Evolutionary conservation across 35 echinoderm and acorn worm genomes (phyloP), one percentile per base, ranked within the genome.

Genomic region (Apostichopus japonicus): DNA sequence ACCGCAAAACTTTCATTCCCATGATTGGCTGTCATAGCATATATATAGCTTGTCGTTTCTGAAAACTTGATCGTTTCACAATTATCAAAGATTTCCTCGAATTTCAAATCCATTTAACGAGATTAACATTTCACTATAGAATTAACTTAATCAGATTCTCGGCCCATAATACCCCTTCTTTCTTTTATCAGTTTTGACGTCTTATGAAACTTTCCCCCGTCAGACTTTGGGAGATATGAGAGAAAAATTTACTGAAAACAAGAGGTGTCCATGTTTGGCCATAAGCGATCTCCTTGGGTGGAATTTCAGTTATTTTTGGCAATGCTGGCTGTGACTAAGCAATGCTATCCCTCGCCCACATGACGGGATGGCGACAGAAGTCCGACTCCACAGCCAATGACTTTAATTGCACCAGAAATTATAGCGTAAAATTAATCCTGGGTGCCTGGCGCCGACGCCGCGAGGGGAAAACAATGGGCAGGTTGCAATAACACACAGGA

Each of bases 401-500:
- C 23, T 84, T 84, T 84, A 84, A 84, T 84, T 84, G 81, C 54
- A 54, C 53, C 56, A 58, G 33, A 51, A 84, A 84, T 84, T 84
- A 58, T 58, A 84, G 81, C 81, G 81, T 84, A 84, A 84, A 84
- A 84, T 84, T 84, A 84, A 84, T 84, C 81, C 81, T 84, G 81
- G 17, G 56, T 7, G 15, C 81, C 81, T 17, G 53, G 53, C 57
- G 13, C 33, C 33, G 33, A 44, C 33, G 33, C 33, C 33, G 17
- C 5, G 81, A 84, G 54, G 54, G 24, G 51, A 14, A 84, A 58
- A 58, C 81, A 58, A 84, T 57, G 81, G 81, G 6, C 17, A 84
- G 55, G 78, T 24, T 84, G 21, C 17, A 23, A 44, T 3, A 23
- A 84, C 17, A 17, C 54, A 24, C 17, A 84, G 55, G 81, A 14